Percentiles rank a stretch among this genome's conserved stretches.
These are phyloP conservation scores for Mesocentrotus franciscanus DNA, from an alignment of 53 echinoderm and acorn worm species.

Conservation along the genomic window DNA sequence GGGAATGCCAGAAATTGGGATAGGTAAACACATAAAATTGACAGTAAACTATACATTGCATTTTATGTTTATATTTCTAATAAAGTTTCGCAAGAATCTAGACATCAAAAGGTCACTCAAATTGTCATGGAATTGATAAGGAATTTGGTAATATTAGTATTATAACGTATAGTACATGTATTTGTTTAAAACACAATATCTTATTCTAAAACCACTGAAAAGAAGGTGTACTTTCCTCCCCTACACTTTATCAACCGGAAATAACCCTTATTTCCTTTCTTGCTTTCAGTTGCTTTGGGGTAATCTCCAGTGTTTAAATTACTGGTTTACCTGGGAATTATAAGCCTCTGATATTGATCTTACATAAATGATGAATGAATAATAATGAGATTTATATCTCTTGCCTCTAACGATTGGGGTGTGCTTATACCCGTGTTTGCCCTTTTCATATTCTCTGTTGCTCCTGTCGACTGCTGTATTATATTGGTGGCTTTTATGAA, in stretches of 20 bases:
- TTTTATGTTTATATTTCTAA: too few species aligned
- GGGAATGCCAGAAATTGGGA: neutral
- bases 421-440: neutral
- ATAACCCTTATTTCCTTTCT: neutral
- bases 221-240: neutral
- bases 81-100: too few species aligned
- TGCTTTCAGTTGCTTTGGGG: neutral
- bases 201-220: neutral
- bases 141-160: neutral
- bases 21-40: neutral
- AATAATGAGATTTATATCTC: constrained; percentile 6
- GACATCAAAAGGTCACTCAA: too few species aligned
- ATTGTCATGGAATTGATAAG: neutral
- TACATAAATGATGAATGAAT: constrained; percentile 4
- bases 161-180: neutral
- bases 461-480: neutral
- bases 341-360: constrained; percentile 9
- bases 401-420: constrained; percentile 23
- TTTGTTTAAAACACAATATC: neutral
- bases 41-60: too few species aligned
- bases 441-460: neutral
- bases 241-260: neutral
- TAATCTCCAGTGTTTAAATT: neutral
- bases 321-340: neutral
- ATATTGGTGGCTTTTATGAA: neutral